Conservation (phyloP, 2,888 invertebrate species). For the Aporophyla nigra region DNA sequence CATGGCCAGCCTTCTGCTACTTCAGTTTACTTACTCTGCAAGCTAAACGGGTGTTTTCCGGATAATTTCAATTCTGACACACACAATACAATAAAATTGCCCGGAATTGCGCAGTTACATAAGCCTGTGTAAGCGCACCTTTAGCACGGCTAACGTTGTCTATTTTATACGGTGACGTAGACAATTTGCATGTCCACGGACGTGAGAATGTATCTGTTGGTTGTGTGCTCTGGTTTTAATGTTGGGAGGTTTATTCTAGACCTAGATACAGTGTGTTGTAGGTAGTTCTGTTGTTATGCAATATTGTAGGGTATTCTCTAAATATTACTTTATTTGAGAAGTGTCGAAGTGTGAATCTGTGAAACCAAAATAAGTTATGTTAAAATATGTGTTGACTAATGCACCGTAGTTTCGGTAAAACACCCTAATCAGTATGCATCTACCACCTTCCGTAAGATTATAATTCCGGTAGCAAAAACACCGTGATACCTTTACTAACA, state of each 20-base stretch:
- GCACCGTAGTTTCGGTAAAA: too few relatives aligned
- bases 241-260: conserved; percentile 4
- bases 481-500: not conserved
- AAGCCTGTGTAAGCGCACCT: not conserved
- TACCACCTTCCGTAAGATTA: not conserved
- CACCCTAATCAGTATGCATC: not conserved
- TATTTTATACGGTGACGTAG: conserved; percentile 36
- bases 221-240: conserved; percentile 1
- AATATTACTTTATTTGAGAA: not conserved
- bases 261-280: not conserved
- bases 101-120: not conserved
- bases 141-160: not conserved
- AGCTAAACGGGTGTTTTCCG: too few relatives aligned
- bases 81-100: not conserved
- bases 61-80: too few relatives aligned
- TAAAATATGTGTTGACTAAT: too few relatives aligned
- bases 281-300: not conserved
- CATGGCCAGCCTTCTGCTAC: too few relatives aligned
- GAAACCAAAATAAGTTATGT: too few relatives aligned
- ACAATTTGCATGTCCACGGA: conserved; percentile 38
- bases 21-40: too few relatives aligned
- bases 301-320: not conserved
- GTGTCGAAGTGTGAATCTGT: not conserved
- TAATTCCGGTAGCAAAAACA: conserved; percentile 9
- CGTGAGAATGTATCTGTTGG: conserved; percentile 25